A percentile compares a stretch with the other conserved stretches of the same genome.
phyloP scores from a whole-genome alignment of 2,888 invertebrate species.

The Ditula angustiorana region DNA sequence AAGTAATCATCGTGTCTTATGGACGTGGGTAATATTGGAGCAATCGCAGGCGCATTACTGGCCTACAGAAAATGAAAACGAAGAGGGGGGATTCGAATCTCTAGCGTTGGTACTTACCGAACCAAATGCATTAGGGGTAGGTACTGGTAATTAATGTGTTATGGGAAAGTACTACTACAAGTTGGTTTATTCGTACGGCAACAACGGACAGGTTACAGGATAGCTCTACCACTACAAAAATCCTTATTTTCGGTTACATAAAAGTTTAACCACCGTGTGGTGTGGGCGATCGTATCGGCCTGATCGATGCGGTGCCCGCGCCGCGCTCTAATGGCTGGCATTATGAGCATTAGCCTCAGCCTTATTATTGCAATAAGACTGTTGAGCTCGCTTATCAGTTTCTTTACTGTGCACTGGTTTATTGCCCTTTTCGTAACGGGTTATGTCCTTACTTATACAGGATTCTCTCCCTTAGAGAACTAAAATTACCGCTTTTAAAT shows the following conservation, averaged over 20 bases:
- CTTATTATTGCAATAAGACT: slow-evolving; percentile 54
- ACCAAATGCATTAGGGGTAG: too few species aligned
- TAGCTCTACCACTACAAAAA: neutral
- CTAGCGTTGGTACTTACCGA: too few species aligned
- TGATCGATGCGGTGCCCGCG: slow-evolving; percentile 56
- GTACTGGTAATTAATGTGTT: too few species aligned
- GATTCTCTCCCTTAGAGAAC: too few species aligned
- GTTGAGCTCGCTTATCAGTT: slow-evolving; percentile 43
- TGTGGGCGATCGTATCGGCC: slow-evolving; percentile 57
- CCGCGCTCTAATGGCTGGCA: slow-evolving; percentile 38
- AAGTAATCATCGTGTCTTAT: too few species aligned
- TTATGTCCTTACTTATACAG: neutral
- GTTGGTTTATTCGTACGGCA: too few species aligned
- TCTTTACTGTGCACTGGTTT: neutral
- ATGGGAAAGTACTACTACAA: too few species aligned
- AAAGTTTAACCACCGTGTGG: neutral
- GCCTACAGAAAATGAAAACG: too few species aligned
- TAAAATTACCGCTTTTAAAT: neutral
- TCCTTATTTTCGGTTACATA: neutral
- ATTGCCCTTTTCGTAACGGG: neutral
- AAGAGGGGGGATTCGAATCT: too few species aligned
- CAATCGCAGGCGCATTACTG: too few species aligned
- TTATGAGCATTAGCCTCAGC: slow-evolving; percentile 59
- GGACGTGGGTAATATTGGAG: too few species aligned
- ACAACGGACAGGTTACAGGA: too few species aligned